These are phyloP conservation scores for Leptinotarsa tumamoca DNA, from an alignment of 2,888 invertebrate genomes.

Conservation along the genomic window DNA sequence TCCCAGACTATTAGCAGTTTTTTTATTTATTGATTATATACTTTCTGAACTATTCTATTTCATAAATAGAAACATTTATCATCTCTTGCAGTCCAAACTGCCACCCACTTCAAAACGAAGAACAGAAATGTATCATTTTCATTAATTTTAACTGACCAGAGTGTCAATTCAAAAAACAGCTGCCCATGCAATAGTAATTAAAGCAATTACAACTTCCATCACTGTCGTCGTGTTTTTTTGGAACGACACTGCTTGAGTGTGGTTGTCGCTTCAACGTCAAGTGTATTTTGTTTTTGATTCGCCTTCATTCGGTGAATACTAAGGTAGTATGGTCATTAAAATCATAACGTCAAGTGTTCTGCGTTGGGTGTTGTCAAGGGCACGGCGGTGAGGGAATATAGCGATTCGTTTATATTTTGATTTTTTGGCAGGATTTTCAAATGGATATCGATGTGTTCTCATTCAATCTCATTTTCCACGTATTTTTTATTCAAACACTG, in stretches of 20 bases:
- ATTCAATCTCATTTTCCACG: no score
- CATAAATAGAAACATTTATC: no score
- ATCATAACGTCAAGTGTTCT: conserved; percentile 7
- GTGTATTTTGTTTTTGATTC: conserved; percentile 19
- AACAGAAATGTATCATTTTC: background rate
- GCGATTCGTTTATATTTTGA: no score
- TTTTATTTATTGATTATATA: no score
- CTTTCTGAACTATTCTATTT: no score
- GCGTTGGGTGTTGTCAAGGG: conserved; percentile 15
- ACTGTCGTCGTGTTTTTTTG: conserved; percentile 22
- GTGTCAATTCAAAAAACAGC: background rate
- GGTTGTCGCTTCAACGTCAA: conserved; percentile 24
- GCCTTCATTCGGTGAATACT: conserved; percentile 18
- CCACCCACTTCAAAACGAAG: no score
- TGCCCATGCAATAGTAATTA: conserved; percentile 14
- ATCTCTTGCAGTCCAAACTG: no score
- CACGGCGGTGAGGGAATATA: background rate
- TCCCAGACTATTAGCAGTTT: no score
- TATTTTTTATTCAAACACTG: no score
- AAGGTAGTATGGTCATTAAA: conserved; percentile 23
- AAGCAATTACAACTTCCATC: conserved; percentile 23
- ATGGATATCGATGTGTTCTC: no score
- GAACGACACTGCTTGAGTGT: conserved; percentile 21
- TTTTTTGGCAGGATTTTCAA: no score
- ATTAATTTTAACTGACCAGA: background rate